Percentiles rank a stretch among this genome's conserved stretches.
phyloP scores from a whole-genome alignment of 2,113 vertebrate genomes.

The Synchiropus splendidus region DNA sequence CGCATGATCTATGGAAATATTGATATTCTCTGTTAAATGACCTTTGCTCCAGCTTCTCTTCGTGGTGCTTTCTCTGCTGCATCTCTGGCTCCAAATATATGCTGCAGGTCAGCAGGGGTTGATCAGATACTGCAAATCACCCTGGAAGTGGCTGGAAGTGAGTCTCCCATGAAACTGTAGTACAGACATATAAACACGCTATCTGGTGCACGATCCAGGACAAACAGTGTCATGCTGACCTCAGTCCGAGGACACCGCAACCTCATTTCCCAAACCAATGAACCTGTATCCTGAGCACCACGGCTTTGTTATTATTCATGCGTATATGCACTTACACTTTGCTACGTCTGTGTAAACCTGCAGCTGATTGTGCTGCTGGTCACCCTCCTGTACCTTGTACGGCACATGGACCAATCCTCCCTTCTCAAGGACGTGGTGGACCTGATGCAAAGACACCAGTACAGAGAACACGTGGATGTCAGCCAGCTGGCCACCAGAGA shows the following conservation, averaged over 20 bases:
- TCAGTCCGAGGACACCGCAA: constrained; percentile 15
- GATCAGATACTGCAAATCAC: constrained; percentile 45
- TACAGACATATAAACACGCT: not conserved
- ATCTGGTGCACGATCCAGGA: not conserved
- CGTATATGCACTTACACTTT: no score
- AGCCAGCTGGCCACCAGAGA: constrained; percentile 45
- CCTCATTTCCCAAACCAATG: constrained; percentile 18
- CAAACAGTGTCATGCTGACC: constrained; percentile 22
- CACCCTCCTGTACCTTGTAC: constrained; percentile 37
- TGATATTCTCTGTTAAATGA: not conserved
- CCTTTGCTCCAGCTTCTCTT: constrained; percentile 58
- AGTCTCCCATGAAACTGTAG: constrained; percentile 13
- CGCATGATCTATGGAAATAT: not conserved
- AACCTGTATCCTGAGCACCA: no score
- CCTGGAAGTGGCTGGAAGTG: constrained; percentile 69
- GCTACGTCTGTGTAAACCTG: not conserved
- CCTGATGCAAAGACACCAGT: constrained; percentile 49
- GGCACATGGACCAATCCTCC: constrained; percentile 36
- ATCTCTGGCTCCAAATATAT: constrained; percentile 53
- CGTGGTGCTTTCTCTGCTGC: constrained; percentile 56
- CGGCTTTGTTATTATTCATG: no score
- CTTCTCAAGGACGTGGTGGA: constrained; percentile 41
- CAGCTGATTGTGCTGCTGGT: constrained; percentile 46
- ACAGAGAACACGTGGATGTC: constrained; percentile 52
- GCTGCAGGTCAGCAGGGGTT: constrained; percentile 44